Evolutionary conservation across 2,113 vertebrate species (phyloP).

Genomic region (Xiphias gladius): DNA sequence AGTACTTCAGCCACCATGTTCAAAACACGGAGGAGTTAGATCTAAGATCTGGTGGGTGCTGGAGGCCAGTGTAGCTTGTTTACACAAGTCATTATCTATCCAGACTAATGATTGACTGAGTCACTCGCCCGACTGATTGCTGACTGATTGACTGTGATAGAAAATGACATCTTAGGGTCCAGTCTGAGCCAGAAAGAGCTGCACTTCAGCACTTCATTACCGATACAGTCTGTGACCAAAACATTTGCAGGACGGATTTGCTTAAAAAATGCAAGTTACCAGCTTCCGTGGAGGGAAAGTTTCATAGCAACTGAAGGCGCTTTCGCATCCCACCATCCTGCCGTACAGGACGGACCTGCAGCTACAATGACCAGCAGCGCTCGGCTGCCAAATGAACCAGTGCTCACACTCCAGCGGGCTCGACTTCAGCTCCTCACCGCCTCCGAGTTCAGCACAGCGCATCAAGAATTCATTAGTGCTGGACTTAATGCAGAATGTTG

Average conservation of each 20-base stretch:
- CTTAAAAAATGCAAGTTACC: no score
- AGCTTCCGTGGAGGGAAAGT: not conserved
- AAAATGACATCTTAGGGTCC: no score
- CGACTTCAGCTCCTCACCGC: conserved; percentile 82
- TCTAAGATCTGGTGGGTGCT: not conserved
- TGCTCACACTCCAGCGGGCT: conserved; percentile 83
- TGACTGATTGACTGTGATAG: not conserved
- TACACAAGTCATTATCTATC: not conserved
- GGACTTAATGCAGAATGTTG: conserved; percentile 61
- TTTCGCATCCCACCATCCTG: conserved; percentile 14
- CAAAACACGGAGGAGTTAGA: not conserved
- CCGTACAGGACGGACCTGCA: not conserved
- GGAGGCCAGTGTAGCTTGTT: not conserved
- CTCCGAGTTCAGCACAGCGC: conserved; percentile 73
- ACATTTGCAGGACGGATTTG: no score
- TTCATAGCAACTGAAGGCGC: not conserved
- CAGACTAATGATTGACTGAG: not conserved
- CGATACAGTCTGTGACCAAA: no score
- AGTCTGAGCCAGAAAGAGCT: no score
- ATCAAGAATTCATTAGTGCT: conserved; percentile 41
- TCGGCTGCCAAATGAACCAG: not conserved
- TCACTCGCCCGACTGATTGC: not conserved
- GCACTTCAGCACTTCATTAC: no score
- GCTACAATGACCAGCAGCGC: not conserved
- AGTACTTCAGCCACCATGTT: not conserved